Base-by-base conservation (phyloP, 2,797 vertebrate genomes). In the Nyctibius grandis region DNA sequence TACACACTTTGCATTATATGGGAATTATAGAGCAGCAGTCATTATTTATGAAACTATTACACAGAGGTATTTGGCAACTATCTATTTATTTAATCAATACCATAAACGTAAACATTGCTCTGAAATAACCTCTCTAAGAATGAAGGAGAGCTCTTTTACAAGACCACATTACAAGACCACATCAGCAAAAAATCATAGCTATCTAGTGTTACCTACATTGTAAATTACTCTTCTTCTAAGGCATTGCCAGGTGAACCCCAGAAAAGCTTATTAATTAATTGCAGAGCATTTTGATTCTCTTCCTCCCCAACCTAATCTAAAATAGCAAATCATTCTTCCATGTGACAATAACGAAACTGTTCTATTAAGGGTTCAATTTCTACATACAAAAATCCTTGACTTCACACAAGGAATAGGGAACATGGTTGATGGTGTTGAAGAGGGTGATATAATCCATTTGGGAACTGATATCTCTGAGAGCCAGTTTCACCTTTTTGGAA, bases 41-140 rank as follows among this genome's bases (percentile, higher is more conserved):
- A 0, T 88, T 92, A 91, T 80, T 93, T 82, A 70, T 80, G 34
- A 40, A 93, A 85, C 60, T 61, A 64, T 85, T 91, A 77, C 80
- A 64, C 25, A 80, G 75, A 80, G 68, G 50, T 75, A 88, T 91
- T 88, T 96, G 60, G 59, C 70, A 93, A 57, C 44, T 68, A 93
- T 70, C 59, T 93, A 40, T 65, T 89, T 72, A 84, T 88, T 95
- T 92, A 87, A 96, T 96, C 91, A 76, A 82, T 91, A 94, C 45
- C 28, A 70, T 40, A 89, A 76, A 93, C 64, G 60, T 64, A 91
- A 95, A 87, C 26, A n/a, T 42, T 54, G 12, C 48, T 92, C 74
- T 89, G 72, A 72, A 91, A 87, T 72, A 87, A 92, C 44, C 77
- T 87, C 85, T 73, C 60, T 7, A 76, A 85, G 77, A 93, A 67